Base-by-base conservation (phyloP, 2,888 invertebrate species). In the Agrochola litura region DNA sequence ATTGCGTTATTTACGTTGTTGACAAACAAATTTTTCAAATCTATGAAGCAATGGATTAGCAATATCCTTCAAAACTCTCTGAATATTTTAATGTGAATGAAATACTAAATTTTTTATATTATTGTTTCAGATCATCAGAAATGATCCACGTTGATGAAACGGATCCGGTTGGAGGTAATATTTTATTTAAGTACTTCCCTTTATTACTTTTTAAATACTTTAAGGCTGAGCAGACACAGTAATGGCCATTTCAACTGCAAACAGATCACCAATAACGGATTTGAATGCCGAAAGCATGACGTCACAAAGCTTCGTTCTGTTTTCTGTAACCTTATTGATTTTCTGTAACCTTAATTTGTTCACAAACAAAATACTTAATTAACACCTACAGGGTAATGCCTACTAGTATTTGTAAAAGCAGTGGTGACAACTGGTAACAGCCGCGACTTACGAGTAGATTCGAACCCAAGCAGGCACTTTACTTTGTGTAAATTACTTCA, bases 131-230 rank as follows among this genome's bases (percentile, higher is more conserved):
- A 94, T 95, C 95, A 84, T 90, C 94, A 92, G 96, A 96, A 90
- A 98, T 99, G 98, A 98, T 99, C 95, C 98, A 98, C 95, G 99
- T 99, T 81, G 99, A 99, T 95, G 99, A 99, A 95, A 98, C 98
- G 89, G 99, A 99, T 95, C 99, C 99, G 86, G 98, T 98, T 90
- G 98, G 98, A 96, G 98, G 99, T 99, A 97, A 98, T 88, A 81
- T 70, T 66, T 81, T 63, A 77, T 85, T 73, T 69, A 25, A 49
- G 6, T 60, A 60, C 66, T 67, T 74, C 79, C n/a, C 37, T 71
- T 79, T 52, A 82, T 72, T 77, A 12, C 30, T 78, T 65, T 79
- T 84, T 71, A 68, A 74, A 60, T 65, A 67, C 41, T 25, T 74
- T 25, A 58, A 54, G 63, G 30, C 30, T 52, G 56, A 60, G 37